Percentiles rank a stretch among this genome's conserved stretches.
phyloP scores from a whole-genome alignment of 2,888 invertebrate species.

The Xylota sylvarum region DNA sequence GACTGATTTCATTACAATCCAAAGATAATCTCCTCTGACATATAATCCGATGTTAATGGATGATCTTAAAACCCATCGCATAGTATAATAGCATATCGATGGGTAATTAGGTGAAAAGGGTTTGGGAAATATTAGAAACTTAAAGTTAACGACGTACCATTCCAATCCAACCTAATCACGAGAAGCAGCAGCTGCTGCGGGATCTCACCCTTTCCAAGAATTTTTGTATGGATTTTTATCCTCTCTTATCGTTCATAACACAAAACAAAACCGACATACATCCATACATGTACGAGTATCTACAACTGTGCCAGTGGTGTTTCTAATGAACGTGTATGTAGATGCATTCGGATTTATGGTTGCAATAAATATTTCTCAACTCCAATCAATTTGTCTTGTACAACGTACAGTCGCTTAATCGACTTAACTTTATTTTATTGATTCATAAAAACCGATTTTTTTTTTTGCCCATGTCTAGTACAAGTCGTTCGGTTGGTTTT shows the following conservation, averaged over 20 bases:
- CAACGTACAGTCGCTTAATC: slow-evolving; percentile 49
- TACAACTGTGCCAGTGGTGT: background rate
- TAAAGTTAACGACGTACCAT: background rate
- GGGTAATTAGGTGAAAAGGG: background rate
- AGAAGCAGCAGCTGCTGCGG: slow-evolving; percentile 7
- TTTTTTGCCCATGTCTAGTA: background rate
- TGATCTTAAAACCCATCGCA: too few relatives aligned
- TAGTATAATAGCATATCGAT: too few relatives aligned
- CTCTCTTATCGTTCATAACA: background rate
- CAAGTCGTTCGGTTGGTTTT: slow-evolving; percentile 13
- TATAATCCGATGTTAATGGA: too few relatives aligned
- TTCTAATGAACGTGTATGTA: background rate
- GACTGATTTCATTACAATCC: too few relatives aligned
- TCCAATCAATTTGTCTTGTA: slow-evolving; percentile 57
- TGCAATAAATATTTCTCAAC: slow-evolving; percentile 54
- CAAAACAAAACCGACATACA: background rate
- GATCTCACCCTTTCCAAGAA: background rate
- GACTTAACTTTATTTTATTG: slow-evolving; percentile 63
- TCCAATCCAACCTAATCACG: background rate
- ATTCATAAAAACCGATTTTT: slow-evolving; percentile 57
- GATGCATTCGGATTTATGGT: slow-evolving; percentile 55
- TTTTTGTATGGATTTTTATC: background rate
- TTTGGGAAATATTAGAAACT: background rate
- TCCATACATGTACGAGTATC: too few relatives aligned
- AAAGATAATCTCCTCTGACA: too few relatives aligned